phyloP scores from a whole-genome alignment of 2,888 invertebrate genomes.

The Spilosoma lubricipeda region DNA sequence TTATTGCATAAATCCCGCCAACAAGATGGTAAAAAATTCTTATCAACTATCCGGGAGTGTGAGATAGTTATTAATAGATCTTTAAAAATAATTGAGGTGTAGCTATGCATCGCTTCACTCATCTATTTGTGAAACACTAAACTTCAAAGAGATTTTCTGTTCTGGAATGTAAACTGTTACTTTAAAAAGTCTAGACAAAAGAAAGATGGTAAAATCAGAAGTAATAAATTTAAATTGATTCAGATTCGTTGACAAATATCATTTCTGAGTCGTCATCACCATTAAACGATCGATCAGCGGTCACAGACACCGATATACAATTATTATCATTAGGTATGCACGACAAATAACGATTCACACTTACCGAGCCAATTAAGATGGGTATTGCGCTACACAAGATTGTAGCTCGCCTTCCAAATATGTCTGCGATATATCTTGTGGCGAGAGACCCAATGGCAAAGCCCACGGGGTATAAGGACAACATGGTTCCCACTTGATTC shows the following conservation, averaged over 20 bases:
- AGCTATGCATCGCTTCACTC: too few relatives aligned
- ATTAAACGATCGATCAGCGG: neutral
- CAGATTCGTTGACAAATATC: neutral
- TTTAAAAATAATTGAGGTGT: neutral
- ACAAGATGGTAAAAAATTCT: neutral
- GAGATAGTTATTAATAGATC: too few relatives aligned
- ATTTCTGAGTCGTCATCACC: neutral
- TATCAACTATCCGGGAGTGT: neutral
- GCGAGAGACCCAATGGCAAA: slow-evolving; percentile 72
- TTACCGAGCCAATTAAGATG: slow-evolving; percentile 69
- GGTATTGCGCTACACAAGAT: slow-evolving; percentile 71
- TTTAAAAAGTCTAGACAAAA: neutral
- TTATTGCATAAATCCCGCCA: neutral
- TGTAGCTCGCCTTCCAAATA: slow-evolving; percentile 67
- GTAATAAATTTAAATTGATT: neutral
- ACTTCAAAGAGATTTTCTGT: neutral
- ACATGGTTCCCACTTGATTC: slow-evolving; percentile 71
- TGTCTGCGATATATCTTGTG: slow-evolving; percentile 69
- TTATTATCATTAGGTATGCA: slow-evolving; percentile 4
- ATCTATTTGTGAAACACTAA: too few relatives aligned
- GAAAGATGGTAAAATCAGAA: neutral
- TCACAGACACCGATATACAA: slow-evolving; percentile 17
- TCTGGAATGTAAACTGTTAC: neutral
- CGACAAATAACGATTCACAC: slow-evolving; percentile 26
- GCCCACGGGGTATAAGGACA: slow-evolving; percentile 68